Evolutionary conservation across 1,140 invertebrate species (phyloP), one percentile per base, ranked within the genome.

Genomic region (Gonatopus flavifemur): DNA sequence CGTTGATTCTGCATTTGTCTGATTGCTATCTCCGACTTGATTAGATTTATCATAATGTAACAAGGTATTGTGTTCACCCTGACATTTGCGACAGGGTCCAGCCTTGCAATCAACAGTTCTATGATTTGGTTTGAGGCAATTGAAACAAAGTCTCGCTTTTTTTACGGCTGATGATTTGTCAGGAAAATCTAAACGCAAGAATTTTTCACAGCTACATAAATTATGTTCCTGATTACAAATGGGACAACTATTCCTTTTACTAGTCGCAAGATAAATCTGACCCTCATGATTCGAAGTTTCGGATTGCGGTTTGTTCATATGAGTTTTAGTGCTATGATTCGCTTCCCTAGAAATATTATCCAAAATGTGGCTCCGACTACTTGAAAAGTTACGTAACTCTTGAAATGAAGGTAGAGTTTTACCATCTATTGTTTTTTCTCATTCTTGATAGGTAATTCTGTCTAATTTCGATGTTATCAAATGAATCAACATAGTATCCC

Each of bases 71-170:
- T 50, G 49, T 20, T 41, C 35, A 16, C 25, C 35, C 5, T 2
- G 1, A 16, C 49, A 50, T 18, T 38, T 50, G 19, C 40, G 40
- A 33, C 24, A 22, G 42, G 31, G 39, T 7, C 6, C 6, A 31
- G 10, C 28, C 13, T 38, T 49, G 44, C 60, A 62, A 40, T 50
- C 21, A 9, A 6, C 22, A 3, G 57, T 25, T 3, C 48, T 48
- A 49, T 59, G 60, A 7, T 46, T 49, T 2, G 20, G 33, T 9
- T 43, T 41, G 6, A 62, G 44, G 33, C 59, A 62, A 30, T 59
- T 62, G 33, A 46, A 33, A 38, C 53, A 62, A 15, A 62, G 37
- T 10, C 25, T 42, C 16, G 39, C 32, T 36, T 48, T 49, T 37
- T 49, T 57, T 10, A 48, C 20, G 2, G 28, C 3, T 28, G 30